These are phyloP conservation scores for Hirudinaria manillensis DNA, from an alignment of 2,888 invertebrate genomes.

Conservation along the genomic window DNA sequence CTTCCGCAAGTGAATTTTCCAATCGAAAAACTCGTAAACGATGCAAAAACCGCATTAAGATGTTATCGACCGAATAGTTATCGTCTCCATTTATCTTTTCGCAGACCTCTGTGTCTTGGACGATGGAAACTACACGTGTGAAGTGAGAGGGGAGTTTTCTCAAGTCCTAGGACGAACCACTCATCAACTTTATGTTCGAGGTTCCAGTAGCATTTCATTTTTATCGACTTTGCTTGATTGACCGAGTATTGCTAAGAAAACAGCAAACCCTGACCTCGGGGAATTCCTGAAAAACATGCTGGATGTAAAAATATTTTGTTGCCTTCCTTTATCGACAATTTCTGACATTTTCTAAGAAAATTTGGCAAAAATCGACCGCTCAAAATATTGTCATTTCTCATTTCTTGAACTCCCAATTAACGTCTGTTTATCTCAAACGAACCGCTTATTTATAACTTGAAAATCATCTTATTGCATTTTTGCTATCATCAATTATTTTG, in stretches of 20 bases:
- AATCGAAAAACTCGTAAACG: not conserved
- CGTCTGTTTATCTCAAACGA: too few species aligned
- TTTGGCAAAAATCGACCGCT: too few species aligned
- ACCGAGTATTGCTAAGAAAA: not conserved
- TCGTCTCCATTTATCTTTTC: too few species aligned
- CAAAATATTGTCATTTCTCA: too few species aligned
- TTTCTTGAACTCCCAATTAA: too few species aligned
- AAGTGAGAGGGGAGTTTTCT: not conserved
- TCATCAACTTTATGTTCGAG: not conserved
- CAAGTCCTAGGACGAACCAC: not conserved
- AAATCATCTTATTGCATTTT: too few species aligned
- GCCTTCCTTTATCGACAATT: too few species aligned
- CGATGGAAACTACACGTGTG: slow-evolving; percentile 4
- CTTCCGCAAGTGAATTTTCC: not conserved
- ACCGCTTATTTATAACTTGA: too few species aligned
- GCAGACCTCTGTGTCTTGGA: not conserved
- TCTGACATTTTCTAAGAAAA: too few species aligned
- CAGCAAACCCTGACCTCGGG: not conserved
- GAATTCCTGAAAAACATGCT: not conserved
- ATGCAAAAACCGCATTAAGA: not conserved
- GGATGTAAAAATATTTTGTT: not conserved
- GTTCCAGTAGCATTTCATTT: not conserved
- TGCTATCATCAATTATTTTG: too few species aligned
- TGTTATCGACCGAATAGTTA: not conserved
- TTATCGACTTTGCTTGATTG: too few species aligned